Conservation (phyloP, 2,797 vertebrate species). For the Nyctibius grandis region DNA sequence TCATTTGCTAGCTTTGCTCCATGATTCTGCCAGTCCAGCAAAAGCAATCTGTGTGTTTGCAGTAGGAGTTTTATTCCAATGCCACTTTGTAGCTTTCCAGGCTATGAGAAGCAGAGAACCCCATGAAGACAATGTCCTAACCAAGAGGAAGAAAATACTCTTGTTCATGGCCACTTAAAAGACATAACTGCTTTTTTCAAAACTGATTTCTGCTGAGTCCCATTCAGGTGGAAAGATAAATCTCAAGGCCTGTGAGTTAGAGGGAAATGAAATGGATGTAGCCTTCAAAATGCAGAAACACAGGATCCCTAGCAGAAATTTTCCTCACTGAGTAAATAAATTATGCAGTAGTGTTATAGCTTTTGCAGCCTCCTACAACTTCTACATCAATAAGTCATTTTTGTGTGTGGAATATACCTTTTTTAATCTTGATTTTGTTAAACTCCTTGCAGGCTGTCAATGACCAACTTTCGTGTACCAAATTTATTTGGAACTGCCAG, state of each 20-base stretch:
- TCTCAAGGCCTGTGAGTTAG: background rate
- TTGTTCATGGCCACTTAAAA: background rate
- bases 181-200: background rate
- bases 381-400: background rate
- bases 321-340: background rate
- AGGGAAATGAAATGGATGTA: background rate
- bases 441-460: constrained; percentile 77
- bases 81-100: background rate
- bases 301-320: background rate
- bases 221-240: background rate
- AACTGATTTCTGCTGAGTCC: background rate
- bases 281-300: background rate
- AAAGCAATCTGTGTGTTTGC: background rate
- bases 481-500: constrained; percentile 85
- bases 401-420: background rate
- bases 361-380: background rate
- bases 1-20: background rate
- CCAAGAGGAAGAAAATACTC: background rate
- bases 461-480: constrained; percentile 83
- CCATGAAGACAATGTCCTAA: background rate
- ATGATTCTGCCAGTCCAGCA: background rate
- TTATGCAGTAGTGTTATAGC: fast-evolving
- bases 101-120: background rate
- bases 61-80: background rate
- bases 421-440: background rate